These are phyloP conservation scores for Rotaria magnacalcarata DNA, from an alignment of 2,888 invertebrate genomes.

Conservation along the genomic window DNA sequence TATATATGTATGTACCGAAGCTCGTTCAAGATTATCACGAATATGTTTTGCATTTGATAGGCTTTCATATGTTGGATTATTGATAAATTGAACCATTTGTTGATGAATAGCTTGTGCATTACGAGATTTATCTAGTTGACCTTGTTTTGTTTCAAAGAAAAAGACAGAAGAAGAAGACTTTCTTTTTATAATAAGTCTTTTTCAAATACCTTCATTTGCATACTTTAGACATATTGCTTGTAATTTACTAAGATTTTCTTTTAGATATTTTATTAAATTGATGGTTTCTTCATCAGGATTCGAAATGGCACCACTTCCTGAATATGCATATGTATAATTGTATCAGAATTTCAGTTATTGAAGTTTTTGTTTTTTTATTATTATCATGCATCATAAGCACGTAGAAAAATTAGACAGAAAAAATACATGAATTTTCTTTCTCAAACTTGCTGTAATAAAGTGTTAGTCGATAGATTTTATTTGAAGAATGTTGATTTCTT, in stretches of 20 bases:
- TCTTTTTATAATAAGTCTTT: neutral
- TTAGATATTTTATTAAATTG: neutral
- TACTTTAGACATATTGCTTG: neutral
- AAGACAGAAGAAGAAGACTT: too few relatives aligned
- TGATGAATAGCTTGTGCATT: neutral
- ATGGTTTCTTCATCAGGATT: neutral
- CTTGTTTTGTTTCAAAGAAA: neutral
- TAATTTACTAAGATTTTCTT: neutral
- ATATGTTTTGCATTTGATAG: neutral
- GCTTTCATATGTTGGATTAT: constrained; percentile 7
- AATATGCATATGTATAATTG: neutral
- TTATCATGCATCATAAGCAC: too few relatives aligned
- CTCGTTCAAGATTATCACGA: neutral
- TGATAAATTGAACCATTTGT: constrained; percentile 20
- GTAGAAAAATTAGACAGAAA: too few relatives aligned
- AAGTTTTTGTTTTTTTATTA: too few relatives aligned
- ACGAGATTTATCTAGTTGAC: neutral
- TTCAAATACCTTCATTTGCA: neutral
- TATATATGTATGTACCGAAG: neutral
- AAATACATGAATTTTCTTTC: too few relatives aligned
- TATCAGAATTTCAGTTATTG: too few relatives aligned
- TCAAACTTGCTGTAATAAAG: too few relatives aligned
- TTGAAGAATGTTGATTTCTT: too few relatives aligned
- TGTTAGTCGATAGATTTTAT: too few relatives aligned
- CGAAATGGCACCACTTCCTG: neutral